Base-by-base conservation (phyloP, 1,140 invertebrate genomes). In the Drosophila asahinai region DNA sequence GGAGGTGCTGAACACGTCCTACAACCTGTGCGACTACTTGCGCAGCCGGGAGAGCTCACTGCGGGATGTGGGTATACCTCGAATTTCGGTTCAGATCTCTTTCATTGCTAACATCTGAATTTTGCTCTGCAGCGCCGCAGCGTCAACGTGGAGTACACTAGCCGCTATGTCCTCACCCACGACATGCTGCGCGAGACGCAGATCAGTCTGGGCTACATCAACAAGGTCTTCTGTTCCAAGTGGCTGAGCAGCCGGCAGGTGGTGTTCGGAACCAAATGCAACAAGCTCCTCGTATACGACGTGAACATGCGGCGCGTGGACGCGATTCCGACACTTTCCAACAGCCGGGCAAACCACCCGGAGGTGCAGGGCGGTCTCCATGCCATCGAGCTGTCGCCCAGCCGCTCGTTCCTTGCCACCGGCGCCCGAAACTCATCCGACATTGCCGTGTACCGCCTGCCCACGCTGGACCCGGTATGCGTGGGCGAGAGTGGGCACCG, bases 151-250 rank as follows among this genome's bases (percentile, higher is more conserved):
- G 96, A 97, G 73, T 97, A 97, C 92, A 97, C 97, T 5, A 97
- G 96, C 25, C 94, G 97, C 5, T 97, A 98, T 93, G 97, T 98
- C 93, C 94, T 98, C 48, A 97, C 96, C 0, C 97, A 98, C 93
- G 97, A 97, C 93, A 96, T 98, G 95, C 96, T 97, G 81, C 96
- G 96, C 92, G 97, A 98, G 93, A 96, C 96, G 57, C 95, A 96
- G 5, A 95, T 98, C 84, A 96, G 95, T 92, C 94, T 98, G 61
- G 96, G 96, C 81, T 97, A 96, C 92, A 97, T 98, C 93, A 99
- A 99, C 94, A 99, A 99, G 95, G 96, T 99, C 48, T 99, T 99
- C 94, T 98, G 98, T 93, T 98, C 98, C 1, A 97, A 98, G 93
- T 99, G 98, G 98, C 94, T 99, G 17, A 98, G 97, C 86, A 97